Percentiles rank a stretch among this genome's conserved stretches.
Evolutionary conservation across 2,113 vertebrate genomes (phyloP).

Genomic region (Balaeniceps rex): DNA sequence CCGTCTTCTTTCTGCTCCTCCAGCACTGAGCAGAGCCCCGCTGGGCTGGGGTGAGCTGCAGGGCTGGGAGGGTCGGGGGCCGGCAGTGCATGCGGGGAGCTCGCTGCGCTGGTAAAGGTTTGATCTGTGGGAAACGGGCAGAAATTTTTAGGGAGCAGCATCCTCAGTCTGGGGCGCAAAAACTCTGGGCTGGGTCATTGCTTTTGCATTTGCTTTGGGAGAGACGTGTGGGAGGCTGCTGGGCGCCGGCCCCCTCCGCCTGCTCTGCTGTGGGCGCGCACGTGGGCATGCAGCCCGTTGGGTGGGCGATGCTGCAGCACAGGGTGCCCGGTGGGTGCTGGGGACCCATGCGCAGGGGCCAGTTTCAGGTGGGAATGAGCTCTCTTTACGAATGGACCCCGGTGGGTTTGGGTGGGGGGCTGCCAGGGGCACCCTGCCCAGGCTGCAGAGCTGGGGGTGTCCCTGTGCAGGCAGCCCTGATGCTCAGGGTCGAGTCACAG

Average conservation of each 20-base stretch:
- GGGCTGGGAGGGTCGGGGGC: not conserved
- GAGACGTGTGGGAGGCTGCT: not conserved
- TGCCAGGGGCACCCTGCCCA: not conserved
- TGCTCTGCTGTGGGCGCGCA: not conserved
- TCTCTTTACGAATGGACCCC: not conserved
- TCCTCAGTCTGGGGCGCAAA: not conserved
- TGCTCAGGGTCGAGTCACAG: not conserved
- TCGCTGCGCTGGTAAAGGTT: not conserved
- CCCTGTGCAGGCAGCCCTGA: not conserved
- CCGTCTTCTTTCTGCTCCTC: not conserved
- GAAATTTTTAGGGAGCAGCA: not conserved
- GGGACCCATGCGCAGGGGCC: not conserved
- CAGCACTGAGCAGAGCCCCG: not conserved
- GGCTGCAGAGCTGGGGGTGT: not conserved
- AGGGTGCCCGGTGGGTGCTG: not conserved
- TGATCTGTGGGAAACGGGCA: not conserved
- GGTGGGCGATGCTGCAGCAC: not conserved
- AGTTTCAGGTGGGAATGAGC: not conserved
- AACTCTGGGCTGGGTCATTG: accelerated
- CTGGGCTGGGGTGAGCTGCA: not conserved
- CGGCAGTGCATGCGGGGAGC: accelerated
- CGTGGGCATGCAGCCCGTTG: accelerated
- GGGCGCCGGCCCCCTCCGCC: accelerated
- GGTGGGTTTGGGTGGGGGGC: not conserved
- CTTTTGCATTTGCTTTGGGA: not conserved